Conservation (phyloP, 2,113 vertebrate species). For the Labrus mixtus region DNA sequence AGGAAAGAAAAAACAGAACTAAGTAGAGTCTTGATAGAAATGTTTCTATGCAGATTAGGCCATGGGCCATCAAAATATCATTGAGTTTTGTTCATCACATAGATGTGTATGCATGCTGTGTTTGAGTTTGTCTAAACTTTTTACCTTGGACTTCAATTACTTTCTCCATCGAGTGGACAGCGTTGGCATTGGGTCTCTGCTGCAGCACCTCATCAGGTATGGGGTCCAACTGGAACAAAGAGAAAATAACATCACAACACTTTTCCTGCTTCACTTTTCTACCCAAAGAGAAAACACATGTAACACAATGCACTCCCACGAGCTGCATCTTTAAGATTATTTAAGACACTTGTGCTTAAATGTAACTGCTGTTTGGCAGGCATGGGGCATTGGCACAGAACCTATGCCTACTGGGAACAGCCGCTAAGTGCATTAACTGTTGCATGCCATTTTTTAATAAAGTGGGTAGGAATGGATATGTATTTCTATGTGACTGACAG, state of each 20-base stretch:
- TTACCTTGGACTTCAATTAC: constrained; percentile 94
- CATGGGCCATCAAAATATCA: no score
- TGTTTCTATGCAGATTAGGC: no score
- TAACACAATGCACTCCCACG: background rate
- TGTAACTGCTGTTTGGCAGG: background rate
- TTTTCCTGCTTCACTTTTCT: background rate
- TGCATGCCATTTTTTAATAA: background rate
- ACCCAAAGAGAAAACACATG: background rate
- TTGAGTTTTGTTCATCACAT: background rate
- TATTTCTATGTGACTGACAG: constrained; percentile 44
- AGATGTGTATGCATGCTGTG: background rate
- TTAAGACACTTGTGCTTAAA: constrained; percentile 2
- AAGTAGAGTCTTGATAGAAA: background rate
- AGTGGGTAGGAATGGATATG: background rate
- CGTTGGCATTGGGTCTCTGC: constrained; percentile 92
- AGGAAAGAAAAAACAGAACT: background rate
- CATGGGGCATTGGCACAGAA: background rate
- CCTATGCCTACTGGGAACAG: background rate
- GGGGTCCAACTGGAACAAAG: constrained; percentile 82
- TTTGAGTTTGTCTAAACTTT: constrained; percentile 57
- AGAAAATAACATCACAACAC: background rate
- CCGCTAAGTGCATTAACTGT: constrained; percentile 11
- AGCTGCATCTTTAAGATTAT: background rate
- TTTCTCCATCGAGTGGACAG: constrained; percentile 94
- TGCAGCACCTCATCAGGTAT: constrained; percentile 92